Evolutionary conservation across 2,797 vertebrate species (phyloP).

Genomic region (Sebastes minor): DNA sequence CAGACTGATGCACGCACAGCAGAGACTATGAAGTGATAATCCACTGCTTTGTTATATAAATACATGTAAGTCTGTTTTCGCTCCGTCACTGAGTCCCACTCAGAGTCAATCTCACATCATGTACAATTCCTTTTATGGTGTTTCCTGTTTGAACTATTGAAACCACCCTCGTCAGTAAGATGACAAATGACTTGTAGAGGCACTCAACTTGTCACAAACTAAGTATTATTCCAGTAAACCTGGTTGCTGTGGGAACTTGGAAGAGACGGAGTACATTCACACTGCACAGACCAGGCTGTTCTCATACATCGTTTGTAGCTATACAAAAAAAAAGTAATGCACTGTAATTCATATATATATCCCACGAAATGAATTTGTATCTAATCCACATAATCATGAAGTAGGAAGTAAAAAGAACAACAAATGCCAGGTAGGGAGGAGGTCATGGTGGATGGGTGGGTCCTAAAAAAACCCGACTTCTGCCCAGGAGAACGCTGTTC

Average conservation of each 20-base stretch:
- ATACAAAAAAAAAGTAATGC: fast-evolving
- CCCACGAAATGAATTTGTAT: neutral
- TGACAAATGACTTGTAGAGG: neutral
- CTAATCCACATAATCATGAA: too few species aligned
- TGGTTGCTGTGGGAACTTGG: neutral
- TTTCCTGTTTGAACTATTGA: constrained; percentile 1
- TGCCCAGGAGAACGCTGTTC: too few species aligned
- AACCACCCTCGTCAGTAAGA: neutral
- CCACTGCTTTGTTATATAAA: constrained; percentile 15
- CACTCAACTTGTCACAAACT: neutral
- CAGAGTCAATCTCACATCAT: neutral
- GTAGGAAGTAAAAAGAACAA: too few species aligned
- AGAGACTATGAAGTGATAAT: constrained; percentile 26
- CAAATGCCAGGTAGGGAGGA: too few species aligned
- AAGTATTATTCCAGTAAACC: neutral
- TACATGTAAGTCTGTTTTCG: neutral
- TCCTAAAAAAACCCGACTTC: fast-evolving
- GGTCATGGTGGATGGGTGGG: too few species aligned
- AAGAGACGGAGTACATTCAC: neutral
- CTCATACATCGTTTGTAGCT: too few species aligned
- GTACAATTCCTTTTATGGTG: neutral
- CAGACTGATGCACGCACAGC: neutral
- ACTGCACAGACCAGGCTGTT: neutral
- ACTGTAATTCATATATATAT: neutral
- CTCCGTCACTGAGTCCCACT: neutral